Conservation (phyloP, 2,797 vertebrate genomes). For the Sebastes vulpes region DNA sequence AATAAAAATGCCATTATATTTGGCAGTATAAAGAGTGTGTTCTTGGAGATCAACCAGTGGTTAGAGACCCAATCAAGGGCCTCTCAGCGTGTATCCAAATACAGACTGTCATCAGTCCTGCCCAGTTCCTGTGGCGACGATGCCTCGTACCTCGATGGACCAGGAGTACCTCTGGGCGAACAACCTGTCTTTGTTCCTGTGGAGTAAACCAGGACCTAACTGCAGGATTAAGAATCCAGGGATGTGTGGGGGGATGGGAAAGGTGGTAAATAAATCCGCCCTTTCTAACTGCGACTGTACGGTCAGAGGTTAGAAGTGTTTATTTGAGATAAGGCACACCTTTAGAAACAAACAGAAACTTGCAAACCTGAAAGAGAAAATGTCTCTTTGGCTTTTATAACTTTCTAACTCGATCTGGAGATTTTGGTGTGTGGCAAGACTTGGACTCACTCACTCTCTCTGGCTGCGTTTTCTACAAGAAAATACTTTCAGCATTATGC, state of each 20-base stretch:
- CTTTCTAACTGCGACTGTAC: background rate
- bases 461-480: background rate
- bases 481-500: background rate
- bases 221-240: background rate
- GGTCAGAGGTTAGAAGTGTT: background rate
- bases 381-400: background rate
- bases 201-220: background rate
- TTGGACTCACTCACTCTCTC: background rate
- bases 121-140: slow-evolving; percentile 12
- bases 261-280: background rate
- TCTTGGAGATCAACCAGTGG: background rate
- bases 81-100: background rate
- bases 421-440: background rate
- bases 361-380: background rate
- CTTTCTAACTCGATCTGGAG: background rate
- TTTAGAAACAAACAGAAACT: background rate
- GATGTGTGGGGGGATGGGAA: background rate
- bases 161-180: slow-evolving; percentile 10
- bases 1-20: background rate
- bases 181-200: slow-evolving; percentile 27
- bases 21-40: background rate
- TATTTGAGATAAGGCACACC: background rate
- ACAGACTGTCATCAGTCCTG: slow-evolving; percentile 9
- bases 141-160: background rate
- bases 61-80: background rate